These are phyloP conservation scores for Zoroaster sp. DNA, from an alignment of 53 echinoderm and acorn worm genomes.

Conservation along the genomic window DNA sequence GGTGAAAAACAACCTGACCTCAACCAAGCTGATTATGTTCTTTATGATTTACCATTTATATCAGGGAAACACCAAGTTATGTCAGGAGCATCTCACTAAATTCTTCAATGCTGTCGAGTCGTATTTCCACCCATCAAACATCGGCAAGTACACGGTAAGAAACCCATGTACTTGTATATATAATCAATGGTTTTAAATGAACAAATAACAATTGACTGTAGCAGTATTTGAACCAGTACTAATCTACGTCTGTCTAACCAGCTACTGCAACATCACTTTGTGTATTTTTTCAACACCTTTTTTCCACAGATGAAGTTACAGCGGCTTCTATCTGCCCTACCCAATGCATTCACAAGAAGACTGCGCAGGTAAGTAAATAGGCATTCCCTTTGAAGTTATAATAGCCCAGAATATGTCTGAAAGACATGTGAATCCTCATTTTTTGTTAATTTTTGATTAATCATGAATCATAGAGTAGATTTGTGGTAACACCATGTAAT, in stretches of 20 bases:
- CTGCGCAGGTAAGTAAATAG: constrained; percentile 85
- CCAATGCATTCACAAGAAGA: constrained; percentile 71
- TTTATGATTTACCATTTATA: not conserved
- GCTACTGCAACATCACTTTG: too few relatives aligned
- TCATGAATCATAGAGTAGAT: not conserved
- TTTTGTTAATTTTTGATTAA: not conserved
- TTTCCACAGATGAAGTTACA: constrained; percentile 76
- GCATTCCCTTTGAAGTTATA: too few relatives aligned
- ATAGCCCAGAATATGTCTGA: too few relatives aligned
- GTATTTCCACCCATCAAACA: constrained; percentile 97
- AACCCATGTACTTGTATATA: not conserved
- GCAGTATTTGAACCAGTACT: too few relatives aligned
- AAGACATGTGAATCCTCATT: too few relatives aligned
- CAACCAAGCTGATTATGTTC: too few relatives aligned
- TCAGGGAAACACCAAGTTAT: constrained; percentile 69
- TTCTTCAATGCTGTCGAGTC: constrained; percentile 95
- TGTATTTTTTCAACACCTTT: not conserved
- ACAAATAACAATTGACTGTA: too few relatives aligned
- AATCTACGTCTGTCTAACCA: too few relatives aligned
- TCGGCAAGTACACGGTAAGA: constrained; percentile 92
- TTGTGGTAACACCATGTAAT: not conserved
- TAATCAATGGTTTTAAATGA: too few relatives aligned
- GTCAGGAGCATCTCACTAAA: constrained; percentile 72
- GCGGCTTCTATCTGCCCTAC: constrained; percentile 67
- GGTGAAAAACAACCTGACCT: too few relatives aligned